phyloP scores from a whole-genome alignment of 2,113 vertebrate species.

The Chaenogobius annularis region DNA sequence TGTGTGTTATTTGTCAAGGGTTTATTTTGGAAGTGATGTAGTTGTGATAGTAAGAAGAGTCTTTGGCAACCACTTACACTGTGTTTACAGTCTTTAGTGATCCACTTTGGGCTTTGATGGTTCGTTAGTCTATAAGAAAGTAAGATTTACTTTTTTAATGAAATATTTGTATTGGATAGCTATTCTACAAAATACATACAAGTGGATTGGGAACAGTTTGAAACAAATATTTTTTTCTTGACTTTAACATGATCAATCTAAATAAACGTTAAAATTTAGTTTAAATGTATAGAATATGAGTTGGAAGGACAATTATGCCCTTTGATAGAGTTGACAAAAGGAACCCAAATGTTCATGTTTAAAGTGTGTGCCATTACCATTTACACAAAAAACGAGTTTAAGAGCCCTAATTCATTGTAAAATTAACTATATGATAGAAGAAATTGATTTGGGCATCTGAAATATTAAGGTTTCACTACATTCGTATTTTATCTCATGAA shows the following conservation, averaged over 20 bases:
- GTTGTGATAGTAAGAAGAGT: slow-evolving; percentile 8
- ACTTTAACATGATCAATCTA: too few species aligned
- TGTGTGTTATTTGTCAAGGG: slow-evolving; percentile 22
- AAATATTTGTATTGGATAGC: neutral
- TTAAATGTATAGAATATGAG: too few species aligned
- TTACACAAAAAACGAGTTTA: slow-evolving; percentile 15
- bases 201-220: too few species aligned
- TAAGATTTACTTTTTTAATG: neutral
- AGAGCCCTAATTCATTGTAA: neutral
- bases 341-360: too few species aligned
- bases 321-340: neutral
- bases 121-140: neutral
- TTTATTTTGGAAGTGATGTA: slow-evolving; percentile 38
- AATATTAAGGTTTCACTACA: neutral
- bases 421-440: neutral
- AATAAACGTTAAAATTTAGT: too few species aligned
- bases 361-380: too few species aligned
- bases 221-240: neutral
- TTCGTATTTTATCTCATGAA: slow-evolving; percentile 28
- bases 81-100: neutral
- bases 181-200: too few species aligned
- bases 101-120: neutral
- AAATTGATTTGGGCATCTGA: neutral
- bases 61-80: neutral
- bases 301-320: neutral